Percentiles rank a stretch among this genome's conserved stretches.
Conservation (phyloP, 2,113 vertebrate species). For the Crocuta crocuta region DNA sequence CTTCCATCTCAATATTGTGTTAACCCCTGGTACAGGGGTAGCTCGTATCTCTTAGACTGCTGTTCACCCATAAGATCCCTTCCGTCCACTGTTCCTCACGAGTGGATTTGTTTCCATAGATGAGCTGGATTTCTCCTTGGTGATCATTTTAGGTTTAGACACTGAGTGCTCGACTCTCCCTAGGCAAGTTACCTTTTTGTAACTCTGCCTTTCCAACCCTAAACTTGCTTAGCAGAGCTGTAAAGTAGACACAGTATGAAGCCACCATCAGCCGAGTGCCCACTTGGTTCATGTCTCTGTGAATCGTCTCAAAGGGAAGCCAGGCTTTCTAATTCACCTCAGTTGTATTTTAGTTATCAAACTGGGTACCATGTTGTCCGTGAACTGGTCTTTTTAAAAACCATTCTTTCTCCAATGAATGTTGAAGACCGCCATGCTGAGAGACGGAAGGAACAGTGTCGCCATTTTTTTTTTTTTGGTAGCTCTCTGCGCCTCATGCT, state of each 20-base stretch:
- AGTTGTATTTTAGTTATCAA: constrained; percentile 54
- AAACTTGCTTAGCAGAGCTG: not conserved
- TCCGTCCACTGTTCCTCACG: not conserved
- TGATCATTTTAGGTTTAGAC: constrained; percentile 40
- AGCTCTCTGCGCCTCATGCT: not conserved
- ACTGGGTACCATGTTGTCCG: not conserved
- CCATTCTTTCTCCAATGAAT: not conserved
- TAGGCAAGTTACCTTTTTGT: not conserved
- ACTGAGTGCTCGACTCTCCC: not conserved
- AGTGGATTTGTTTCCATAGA: constrained; percentile 47
- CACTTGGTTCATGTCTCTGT: not conserved
- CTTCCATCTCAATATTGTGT: constrained; percentile 57
- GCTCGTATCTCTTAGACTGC: constrained; percentile 31
- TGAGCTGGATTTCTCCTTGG: constrained; percentile 58
- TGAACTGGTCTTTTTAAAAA: not conserved
- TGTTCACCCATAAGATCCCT: not conserved
- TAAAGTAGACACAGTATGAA: not conserved
- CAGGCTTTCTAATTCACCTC: constrained; percentile 1
- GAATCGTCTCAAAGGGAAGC: not conserved
- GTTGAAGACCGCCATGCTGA: not conserved
- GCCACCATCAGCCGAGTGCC: not conserved
- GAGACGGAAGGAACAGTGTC: not conserved
- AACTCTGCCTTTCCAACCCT: not conserved
- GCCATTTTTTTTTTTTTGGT: not conserved
- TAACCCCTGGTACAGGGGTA: constrained; percentile 45